Percentiles rank a stretch among this genome's conserved stretches.
These are phyloP conservation scores for Aspidiotus rigidus DNA, from an alignment of 2,888 invertebrate species.

Conservation along the genomic window DNA sequence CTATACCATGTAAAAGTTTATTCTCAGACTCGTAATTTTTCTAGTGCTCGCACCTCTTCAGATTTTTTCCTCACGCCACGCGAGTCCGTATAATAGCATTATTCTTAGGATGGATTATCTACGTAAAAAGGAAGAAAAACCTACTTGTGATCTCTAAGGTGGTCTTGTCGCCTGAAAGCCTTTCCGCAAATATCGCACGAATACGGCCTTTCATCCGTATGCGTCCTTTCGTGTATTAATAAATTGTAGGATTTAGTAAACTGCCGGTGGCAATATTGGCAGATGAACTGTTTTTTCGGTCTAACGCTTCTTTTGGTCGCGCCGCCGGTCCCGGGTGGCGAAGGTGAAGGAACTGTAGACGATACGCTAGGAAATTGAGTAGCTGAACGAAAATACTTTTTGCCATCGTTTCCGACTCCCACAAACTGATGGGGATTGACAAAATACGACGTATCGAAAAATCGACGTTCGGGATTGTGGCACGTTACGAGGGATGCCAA, in stretches of 20 bases:
- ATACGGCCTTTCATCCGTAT: constrained; percentile 96
- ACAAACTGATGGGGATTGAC: constrained; percentile 6
- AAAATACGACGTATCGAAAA: constrained; percentile 29
- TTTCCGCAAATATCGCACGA: constrained; percentile 94
- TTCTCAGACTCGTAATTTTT: too few relatives aligned
- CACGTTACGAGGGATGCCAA: constrained; percentile 38
- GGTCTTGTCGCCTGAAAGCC: constrained; percentile 94
- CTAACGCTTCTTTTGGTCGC: constrained; percentile 39
- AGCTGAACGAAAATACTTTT: constrained; percentile 2
- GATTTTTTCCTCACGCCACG: too few relatives aligned
- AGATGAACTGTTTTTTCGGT: constrained; percentile 92
- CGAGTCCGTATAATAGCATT: too few relatives aligned
- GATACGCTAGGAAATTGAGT: constrained; percentile 39
- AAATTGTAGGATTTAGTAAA: constrained; percentile 97
- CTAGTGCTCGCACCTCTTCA: too few relatives aligned
- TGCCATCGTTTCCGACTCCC: constrained; percentile 6
- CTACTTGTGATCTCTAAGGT: constrained; percentile 89
- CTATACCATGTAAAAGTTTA: too few relatives aligned
- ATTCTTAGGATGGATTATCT: too few relatives aligned
- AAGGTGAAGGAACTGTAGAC: constrained; percentile 34
- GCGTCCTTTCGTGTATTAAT: constrained; percentile 96
- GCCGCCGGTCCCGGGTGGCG: constrained; percentile 42
- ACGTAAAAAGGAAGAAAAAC: constrained; percentile 42
- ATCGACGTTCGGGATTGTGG: constrained; percentile 1
- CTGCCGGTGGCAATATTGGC: constrained; percentile 92